Base-by-base conservation (phyloP, 1,140 invertebrate genomes). In the Sinonovacula constricta region DNA sequence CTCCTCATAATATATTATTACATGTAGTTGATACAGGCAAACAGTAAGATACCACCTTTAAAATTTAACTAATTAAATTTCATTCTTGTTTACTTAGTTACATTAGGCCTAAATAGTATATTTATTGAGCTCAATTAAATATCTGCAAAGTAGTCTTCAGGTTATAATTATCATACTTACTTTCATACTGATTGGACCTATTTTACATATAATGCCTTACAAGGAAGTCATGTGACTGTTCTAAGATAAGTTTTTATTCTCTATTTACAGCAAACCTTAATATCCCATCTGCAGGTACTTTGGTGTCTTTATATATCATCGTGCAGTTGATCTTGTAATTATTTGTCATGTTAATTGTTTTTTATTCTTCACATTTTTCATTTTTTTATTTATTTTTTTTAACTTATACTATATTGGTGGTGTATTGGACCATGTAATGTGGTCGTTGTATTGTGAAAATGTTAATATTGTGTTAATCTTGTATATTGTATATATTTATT, bases 211-310 rank as follows among this genome's bases (percentile, higher is more conserved):
- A 18, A 45, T 45, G 18, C 18, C 18, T 45, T 10, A 7, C 18
- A 7, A 18, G 39, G 7, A 45, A 10, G 39, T 45, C 39, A 45
- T n/a, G 39, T 45, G 39, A 45, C 7, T 18, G 18, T 45, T 10
- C 7, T 10, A 10, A 10, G 39, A 45, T 45, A 45, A 10, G 39
- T 4, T 18, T 71, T 28, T 45, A 39, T 59, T 53, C 14, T 63
- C 28, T 31, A 36, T 53, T 76, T 76, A 67, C 72, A 76, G 72
- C 72, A 76, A 45, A 76, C 72, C 63, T 60, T 76, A 34, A 66
- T 66, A 30, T 56, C 45, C n/a, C 72, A 67, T 59, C 63, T 76
- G n/a, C 72, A 76, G 72, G 72, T 76, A 76, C 39, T 18, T 45
- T 10, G 18, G 18, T 45, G 39, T 45, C 7, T 45, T 10, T 7